phyloP scores from a whole-genome alignment of 2,888 invertebrate genomes.

The Ornithoptera priamus region DNA sequence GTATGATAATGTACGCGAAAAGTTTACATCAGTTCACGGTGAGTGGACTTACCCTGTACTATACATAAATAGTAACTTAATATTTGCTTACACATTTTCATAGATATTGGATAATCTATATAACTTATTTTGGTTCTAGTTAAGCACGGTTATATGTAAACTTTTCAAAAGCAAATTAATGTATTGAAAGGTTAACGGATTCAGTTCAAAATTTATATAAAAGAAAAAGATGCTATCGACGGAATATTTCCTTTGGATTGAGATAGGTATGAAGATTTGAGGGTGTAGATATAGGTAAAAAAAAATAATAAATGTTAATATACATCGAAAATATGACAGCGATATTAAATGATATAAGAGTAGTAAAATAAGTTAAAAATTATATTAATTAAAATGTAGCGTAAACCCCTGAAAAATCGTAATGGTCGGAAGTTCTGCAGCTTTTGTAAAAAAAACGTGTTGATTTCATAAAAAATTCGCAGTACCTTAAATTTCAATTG shows the following conservation, averaged over 20 bases:
- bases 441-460: too few species aligned
- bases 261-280: too few species aligned
- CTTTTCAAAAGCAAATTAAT: not conserved
- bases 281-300: too few species aligned
- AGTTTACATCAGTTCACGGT: constrained; percentile 62
- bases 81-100: not conserved
- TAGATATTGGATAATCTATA: not conserved
- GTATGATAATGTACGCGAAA: constrained; percentile 56
- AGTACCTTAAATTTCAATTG: not conserved
- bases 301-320: too few species aligned
- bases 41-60: constrained; percentile 40
- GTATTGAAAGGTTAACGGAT: not conserved
- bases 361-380: too few species aligned
- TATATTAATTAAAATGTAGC: too few species aligned
- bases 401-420: too few species aligned
- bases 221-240: not conserved
- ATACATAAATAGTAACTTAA: not conserved
- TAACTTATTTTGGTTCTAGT: too few species aligned
- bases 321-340: too few species aligned
- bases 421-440: too few species aligned
- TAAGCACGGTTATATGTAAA: not conserved
- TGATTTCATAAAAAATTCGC: not conserved
- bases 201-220: not conserved
- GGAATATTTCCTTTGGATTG: too few species aligned
- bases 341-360: too few species aligned